Conservation (phyloP, 2,797 vertebrate species). For the Dallia pectoralis region DNA sequence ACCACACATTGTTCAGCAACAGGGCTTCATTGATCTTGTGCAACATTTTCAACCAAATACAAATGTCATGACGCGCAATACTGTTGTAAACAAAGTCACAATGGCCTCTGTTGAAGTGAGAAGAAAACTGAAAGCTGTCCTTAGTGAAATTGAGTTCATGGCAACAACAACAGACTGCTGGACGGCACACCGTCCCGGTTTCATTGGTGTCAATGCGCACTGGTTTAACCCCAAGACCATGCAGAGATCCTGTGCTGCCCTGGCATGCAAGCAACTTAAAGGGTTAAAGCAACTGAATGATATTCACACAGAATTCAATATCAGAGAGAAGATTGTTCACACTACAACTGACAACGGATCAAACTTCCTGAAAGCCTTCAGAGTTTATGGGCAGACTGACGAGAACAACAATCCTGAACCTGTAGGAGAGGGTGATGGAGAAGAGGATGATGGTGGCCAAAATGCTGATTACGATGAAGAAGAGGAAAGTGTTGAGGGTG, state of each 20-base stretch:
- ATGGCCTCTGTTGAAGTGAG: too few species aligned
- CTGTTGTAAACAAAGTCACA: too few species aligned
- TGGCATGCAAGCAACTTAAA: conserved; percentile 33
- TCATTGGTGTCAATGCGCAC: conserved; percentile 34
- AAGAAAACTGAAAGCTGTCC: too few species aligned
- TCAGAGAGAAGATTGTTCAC: conserved; percentile 8
- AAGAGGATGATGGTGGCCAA: conserved; percentile 23
- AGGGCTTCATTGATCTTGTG: too few species aligned
- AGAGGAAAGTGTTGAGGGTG: conserved; percentile 4
- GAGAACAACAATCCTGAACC: conserved; percentile 26
- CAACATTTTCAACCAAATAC: too few species aligned
- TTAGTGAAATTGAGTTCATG: conserved; percentile 21
- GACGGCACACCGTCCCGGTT: conserved; percentile 19
- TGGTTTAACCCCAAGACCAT: conserved; percentile 33
- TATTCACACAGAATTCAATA: conserved; percentile 2
- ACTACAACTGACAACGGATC: conserved; percentile 8
- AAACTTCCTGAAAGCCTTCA: conserved; percentile 27
- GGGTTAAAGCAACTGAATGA: conserved; percentile 17
- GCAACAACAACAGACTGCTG: conserved; percentile 36
- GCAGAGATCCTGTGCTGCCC: conserved; percentile 34
- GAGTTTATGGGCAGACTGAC: conserved; percentile 25
- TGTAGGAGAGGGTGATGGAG: conserved; percentile 15
- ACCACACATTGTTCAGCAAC: too few species aligned
- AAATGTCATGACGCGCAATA: too few species aligned
- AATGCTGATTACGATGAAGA: conserved; percentile 29